Base-by-base conservation (phyloP, 2,888 invertebrate species). In the Drosophila diplacantha region DNA sequence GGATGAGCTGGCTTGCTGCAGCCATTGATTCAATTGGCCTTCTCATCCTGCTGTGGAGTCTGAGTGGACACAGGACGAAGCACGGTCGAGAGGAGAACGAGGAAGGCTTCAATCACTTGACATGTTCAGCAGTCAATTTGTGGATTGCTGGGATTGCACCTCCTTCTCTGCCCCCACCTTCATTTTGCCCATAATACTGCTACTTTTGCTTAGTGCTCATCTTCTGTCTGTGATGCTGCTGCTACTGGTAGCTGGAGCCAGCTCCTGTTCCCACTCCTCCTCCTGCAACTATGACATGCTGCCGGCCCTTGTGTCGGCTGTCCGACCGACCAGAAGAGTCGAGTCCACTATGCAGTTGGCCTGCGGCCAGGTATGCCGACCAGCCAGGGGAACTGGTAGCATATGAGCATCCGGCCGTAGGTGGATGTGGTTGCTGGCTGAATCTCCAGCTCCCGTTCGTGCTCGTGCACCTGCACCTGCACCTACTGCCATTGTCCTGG, bases 91-190 rank as follows among this genome's bases (percentile, higher is more conserved):
- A 20, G 26, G 26, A 35, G 35, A 35, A n/a, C 29, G 43, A 58
- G 43, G 22, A 37, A 37, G 44, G 18, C 43, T 58, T 59, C 58
- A 59, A 59, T 59, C 59, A 59, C 58, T 59, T 59, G 59, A 44
- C 58, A 59, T 59, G 58, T 59, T 59, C 58, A 44, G 58, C 31
- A 59, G 59, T 58, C 58, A 59, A 59, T 59, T 59, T 59, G 58
- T 37, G 59, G 58, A 58, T 58, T 58, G 41, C 57, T 16, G 39
- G 54, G 31, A 57, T 39, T 58, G 44, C 44, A n/a, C n/a, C 37
- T 44, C 12, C 58, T 41, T 29, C 18, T 16, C 9, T n/a, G 8
- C 16, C 16, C 29, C 12, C 22, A 4, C 18, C 44, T 44, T 3
- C 9, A 51, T 29, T 51, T 52, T 26, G n/a, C 12, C 59, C 58